Conservation (phyloP, 2,113 vertebrate genomes). For the Perca flavescens region DNA sequence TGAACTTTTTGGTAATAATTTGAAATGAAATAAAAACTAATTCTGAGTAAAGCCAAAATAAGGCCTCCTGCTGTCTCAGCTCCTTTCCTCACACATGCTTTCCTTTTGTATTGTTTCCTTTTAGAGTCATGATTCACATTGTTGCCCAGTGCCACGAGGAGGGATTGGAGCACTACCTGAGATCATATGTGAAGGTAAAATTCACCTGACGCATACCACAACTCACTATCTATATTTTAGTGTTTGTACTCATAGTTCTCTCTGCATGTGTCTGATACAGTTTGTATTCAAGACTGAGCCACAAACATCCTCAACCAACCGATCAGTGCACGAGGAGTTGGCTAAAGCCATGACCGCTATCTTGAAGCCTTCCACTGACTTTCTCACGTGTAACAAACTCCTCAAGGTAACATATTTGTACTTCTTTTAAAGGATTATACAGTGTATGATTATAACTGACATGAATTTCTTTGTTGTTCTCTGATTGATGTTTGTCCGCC, state of each 20-base stretch:
- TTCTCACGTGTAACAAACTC: conserved; percentile 98
- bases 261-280: conserved; percentile 77
- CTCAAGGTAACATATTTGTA: conserved; percentile 89
- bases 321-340: conserved; percentile 94
- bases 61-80: background rate
- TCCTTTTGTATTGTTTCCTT: conserved; percentile 2
- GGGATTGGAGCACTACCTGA: conserved; percentile 94
- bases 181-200: conserved; percentile 96
- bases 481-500: conserved; percentile 59
- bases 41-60: background rate
- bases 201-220: background rate
- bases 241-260: background rate
- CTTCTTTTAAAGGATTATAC: conserved; percentile 15
- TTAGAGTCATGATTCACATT: conserved; percentile 97
- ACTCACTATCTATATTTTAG: background rate
- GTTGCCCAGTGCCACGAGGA: conserved; percentile 99
- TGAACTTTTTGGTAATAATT: background rate
- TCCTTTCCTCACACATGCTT: background rate
- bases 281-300: conserved; percentile 96
- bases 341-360: conserved; percentile 97
- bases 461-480: conserved; percentile 22
- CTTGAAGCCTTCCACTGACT: conserved; percentile 97
- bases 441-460: conserved; percentile 7
- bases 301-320: conserved; percentile 86
- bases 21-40: background rate